Conservation (phyloP, 2,113 vertebrate genomes). For the Passer domesticus region DNA sequence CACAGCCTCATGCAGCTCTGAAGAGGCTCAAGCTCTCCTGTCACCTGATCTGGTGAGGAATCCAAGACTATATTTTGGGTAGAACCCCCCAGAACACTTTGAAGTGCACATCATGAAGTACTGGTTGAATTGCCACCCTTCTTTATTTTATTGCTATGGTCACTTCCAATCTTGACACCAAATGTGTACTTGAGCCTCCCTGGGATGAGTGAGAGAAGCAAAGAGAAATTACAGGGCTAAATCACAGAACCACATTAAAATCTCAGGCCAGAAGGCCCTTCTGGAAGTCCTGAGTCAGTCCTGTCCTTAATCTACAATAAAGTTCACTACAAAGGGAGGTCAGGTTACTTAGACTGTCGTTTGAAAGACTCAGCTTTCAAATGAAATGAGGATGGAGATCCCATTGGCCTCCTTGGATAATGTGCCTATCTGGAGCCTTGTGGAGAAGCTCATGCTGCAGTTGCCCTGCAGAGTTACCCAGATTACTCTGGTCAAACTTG, state of each 20-base stretch:
- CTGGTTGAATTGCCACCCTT: neutral
- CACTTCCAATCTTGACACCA: neutral
- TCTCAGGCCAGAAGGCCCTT: neutral
- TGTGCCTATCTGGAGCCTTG: neutral
- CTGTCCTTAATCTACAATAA: neutral
- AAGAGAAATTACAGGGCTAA: neutral
- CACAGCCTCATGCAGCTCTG: neutral
- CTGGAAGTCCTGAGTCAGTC: neutral
- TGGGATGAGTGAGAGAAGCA: neutral
- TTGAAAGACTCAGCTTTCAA: neutral
- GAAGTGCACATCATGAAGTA: neutral
- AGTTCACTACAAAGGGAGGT: neutral
- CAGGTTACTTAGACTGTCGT: neutral
- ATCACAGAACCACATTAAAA: neutral
- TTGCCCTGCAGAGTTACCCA: neutral
- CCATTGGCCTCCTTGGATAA: neutral
- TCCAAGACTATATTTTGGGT: neutral
- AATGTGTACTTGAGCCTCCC: neutral
- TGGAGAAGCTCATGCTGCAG: neutral
- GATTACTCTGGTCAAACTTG: neutral
- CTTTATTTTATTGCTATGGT: neutral
- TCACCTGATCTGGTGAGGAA: neutral
- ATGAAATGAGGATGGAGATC: accelerated
- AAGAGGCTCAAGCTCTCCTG: neutral
- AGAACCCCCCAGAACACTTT: neutral